A percentile compares a stretch with the other conserved stretches of the same genome.
These are phyloP conservation scores for Cherax destructor DNA, from an alignment of 1,140 invertebrate species.

Conservation along the genomic window DNA sequence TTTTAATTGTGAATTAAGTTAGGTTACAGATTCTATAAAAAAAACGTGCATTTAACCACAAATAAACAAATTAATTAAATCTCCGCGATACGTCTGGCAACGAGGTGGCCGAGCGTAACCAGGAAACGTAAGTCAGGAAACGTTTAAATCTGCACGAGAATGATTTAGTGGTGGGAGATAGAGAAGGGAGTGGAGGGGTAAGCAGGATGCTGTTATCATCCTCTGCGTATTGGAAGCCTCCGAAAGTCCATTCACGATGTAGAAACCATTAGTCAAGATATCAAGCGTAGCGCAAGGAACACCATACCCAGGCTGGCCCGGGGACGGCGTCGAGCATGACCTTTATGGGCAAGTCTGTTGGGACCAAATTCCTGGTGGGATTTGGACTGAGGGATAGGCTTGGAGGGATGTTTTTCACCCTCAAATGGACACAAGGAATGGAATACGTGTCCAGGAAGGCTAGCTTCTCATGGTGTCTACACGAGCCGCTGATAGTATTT, in stretches of 20 bases:
- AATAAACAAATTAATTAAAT: too few relatives aligned
- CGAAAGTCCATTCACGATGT: conserved; percentile 42
- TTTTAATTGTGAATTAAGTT: too few relatives aligned
- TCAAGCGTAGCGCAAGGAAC: conserved; percentile 23
- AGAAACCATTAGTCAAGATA: conserved; percentile 60
- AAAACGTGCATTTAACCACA: background rate
- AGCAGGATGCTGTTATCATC: conserved; percentile 20
- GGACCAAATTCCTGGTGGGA: background rate
- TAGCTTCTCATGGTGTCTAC: background rate
- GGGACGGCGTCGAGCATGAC: background rate
- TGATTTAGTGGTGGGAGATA: background rate
- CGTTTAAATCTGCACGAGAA: too few relatives aligned
- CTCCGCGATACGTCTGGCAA: too few relatives aligned
- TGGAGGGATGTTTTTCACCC: background rate
- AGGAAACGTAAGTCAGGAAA: background rate
- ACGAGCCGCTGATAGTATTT: conserved; percentile 1
- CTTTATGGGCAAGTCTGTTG: background rate
- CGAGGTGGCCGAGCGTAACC: background rate
- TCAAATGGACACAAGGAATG: conserved; percentile 24
- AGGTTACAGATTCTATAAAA: too few relatives aligned
- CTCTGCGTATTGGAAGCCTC: conserved; percentile 14
- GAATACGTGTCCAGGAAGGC: conserved; percentile 33
- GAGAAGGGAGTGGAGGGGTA: background rate
- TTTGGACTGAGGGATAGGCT: conserved; percentile 6
- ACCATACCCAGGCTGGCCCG: background rate